phyloP scores from a whole-genome alignment of 1,140 invertebrate species.

The Drosophila oshimai region DNA sequence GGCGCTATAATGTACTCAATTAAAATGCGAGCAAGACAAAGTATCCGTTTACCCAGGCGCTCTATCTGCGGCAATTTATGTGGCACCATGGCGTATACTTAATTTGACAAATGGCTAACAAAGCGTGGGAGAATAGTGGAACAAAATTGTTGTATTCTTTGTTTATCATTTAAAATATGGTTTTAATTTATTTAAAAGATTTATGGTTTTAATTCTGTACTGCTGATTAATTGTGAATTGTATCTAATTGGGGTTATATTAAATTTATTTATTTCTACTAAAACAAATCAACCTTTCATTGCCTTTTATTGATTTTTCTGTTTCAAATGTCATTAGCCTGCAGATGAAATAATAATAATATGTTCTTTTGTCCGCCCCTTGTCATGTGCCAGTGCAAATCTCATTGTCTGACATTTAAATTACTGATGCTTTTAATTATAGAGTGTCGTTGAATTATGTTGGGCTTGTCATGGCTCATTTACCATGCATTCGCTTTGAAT shows the following conservation, averaged over 20 bases:
- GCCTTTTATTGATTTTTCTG: too few species aligned
- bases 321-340: neutral
- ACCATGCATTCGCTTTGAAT: slow-evolving; percentile 9
- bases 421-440: slow-evolving; percentile 10
- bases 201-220: too few species aligned
- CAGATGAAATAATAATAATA: neutral
- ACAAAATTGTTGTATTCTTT: too few species aligned
- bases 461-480: slow-evolving; percentile 29
- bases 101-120: slow-evolving; percentile 40
- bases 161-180: too few species aligned
- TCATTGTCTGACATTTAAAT: slow-evolving; percentile 8
- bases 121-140: neutral
- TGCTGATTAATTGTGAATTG: too few species aligned
- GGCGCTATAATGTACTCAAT: slow-evolving; percentile 35
- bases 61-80: slow-evolving; percentile 27
- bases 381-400: neutral
- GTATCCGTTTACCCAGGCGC: slow-evolving; percentile 20
- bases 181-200: too few species aligned
- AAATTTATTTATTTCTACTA: too few species aligned
- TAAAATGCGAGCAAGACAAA: slow-evolving; percentile 41
- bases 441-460: slow-evolving; percentile 9
- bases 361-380: neutral
- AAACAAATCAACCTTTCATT: too few species aligned
- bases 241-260: too few species aligned
- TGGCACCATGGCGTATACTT: slow-evolving; percentile 36